Percentiles rank a stretch among this genome's conserved stretches.
Conservation (phyloP, 2,888 invertebrate genomes). For the Polyommatus iphigenia region DNA sequence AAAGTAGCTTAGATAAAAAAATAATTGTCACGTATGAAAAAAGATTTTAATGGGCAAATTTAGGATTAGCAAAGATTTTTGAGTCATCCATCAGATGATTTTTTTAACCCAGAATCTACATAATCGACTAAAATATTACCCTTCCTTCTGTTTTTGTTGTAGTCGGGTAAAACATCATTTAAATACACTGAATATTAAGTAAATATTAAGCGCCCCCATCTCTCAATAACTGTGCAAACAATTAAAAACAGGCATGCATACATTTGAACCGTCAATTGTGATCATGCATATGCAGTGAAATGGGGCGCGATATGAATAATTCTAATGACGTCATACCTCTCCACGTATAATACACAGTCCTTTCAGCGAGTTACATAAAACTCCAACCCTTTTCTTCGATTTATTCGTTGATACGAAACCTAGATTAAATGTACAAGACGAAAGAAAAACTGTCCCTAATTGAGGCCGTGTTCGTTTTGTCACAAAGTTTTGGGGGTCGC, state of each 20-base stretch:
- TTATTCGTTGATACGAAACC: conserved; percentile 7
- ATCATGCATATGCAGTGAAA: conserved; percentile 7
- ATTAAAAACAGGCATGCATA: conserved; percentile 20
- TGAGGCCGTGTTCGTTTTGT: conserved; percentile 71
- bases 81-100: too few relatives aligned
- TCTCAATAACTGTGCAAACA: conserved; percentile 13
- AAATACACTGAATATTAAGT: neutral
- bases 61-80: too few relatives aligned
- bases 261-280: conserved; percentile 15
- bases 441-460: conserved; percentile 51
- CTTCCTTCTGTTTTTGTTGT: too few relatives aligned
- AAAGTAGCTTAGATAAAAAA: too few relatives aligned
- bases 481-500: conserved; percentile 60
- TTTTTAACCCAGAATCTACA: too few relatives aligned
- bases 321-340: conserved; percentile 33
- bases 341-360: too few relatives aligned
- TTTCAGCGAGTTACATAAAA: too few relatives aligned
- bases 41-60: too few relatives aligned
- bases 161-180: neutral
- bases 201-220: neutral
- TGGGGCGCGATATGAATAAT: conserved; percentile 35
- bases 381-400: too few relatives aligned
- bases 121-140: too few relatives aligned
- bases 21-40: too few relatives aligned
- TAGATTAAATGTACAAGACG: neutral